phyloP scores from a whole-genome alignment of 2,113 vertebrate species.

The Nothocercus nigrocapillus region DNA sequence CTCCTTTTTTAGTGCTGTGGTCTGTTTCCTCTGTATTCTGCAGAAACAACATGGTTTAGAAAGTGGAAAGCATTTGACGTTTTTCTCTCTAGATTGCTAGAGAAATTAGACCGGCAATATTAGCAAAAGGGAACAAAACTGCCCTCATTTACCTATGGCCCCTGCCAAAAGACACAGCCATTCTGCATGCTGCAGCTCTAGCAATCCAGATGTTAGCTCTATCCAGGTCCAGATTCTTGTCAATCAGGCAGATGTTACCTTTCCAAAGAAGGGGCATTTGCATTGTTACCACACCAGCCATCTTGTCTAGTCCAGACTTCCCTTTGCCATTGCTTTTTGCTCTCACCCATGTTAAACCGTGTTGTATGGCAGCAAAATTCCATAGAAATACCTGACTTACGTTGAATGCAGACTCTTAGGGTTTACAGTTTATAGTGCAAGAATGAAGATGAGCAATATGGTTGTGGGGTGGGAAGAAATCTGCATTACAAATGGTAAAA shows the following conservation, averaged over 20 bases:
- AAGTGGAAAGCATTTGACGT: constrained; percentile 50
- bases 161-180: constrained; percentile 54
- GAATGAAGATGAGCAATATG: neutral
- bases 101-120: constrained; percentile 19
- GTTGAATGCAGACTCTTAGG: neutral
- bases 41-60: constrained; percentile 23
- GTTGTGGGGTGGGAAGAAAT: neutral
- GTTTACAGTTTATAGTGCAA: fast-evolving
- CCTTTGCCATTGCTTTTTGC: neutral
- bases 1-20: constrained; percentile 5
- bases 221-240: neutral
- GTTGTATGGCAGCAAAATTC: neutral
- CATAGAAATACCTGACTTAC: neutral
- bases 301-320: neutral
- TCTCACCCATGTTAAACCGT: fast-evolving
- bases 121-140: constrained; percentile 42
- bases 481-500: neutral
- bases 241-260: neutral
- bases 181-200: neutral
- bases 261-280: neutral
- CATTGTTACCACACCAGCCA: neutral
- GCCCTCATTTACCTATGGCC: neutral
- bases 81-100: constrained; percentile 35
- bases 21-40: neutral
- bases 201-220: neutral